Conservation (phyloP, 64 coral and sea anemone species). For the Montipora sp. region DNA sequence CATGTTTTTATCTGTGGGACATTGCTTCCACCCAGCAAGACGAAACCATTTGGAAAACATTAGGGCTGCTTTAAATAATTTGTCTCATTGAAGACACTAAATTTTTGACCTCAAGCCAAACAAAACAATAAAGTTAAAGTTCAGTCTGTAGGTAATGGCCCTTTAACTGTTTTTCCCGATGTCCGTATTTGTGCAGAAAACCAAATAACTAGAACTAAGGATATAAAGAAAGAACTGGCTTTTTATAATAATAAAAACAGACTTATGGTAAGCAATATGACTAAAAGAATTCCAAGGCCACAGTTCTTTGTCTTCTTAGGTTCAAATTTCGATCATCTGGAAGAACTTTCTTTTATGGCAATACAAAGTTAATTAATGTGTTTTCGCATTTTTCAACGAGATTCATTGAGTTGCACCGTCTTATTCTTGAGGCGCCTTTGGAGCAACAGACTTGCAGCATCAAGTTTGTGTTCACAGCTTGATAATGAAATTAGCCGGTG, state of each 20-base stretch:
- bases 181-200: not conserved
- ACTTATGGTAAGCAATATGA: too few relatives aligned
- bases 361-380: too few relatives aligned
- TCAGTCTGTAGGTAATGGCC: not conserved
- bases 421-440: not conserved
- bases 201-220: not conserved
- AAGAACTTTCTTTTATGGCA: too few relatives aligned
- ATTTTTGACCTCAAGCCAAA: conserved; percentile 44
- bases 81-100: not conserved
- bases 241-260: not conserved
- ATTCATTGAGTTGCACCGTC: not conserved
- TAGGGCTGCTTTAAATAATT: conserved; percentile 26
- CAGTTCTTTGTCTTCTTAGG: too few relatives aligned
- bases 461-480: not conserved
- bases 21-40: not conserved
- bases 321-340: too few relatives aligned
- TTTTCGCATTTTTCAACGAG: too few relatives aligned
- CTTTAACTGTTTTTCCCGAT: conserved; percentile 41
- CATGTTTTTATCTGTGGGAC: conserved; percentile 2
- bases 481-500: too few relatives aligned
- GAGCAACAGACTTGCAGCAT: not conserved
- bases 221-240: not conserved
- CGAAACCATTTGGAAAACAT: conserved; percentile 3
- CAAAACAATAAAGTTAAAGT: conserved; percentile 19
- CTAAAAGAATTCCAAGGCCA: too few relatives aligned